Percentiles rank a stretch among this genome's conserved stretches.
phyloP scores from a whole-genome alignment of 2,797 vertebrate species.

The Falco rusticolus region DNA sequence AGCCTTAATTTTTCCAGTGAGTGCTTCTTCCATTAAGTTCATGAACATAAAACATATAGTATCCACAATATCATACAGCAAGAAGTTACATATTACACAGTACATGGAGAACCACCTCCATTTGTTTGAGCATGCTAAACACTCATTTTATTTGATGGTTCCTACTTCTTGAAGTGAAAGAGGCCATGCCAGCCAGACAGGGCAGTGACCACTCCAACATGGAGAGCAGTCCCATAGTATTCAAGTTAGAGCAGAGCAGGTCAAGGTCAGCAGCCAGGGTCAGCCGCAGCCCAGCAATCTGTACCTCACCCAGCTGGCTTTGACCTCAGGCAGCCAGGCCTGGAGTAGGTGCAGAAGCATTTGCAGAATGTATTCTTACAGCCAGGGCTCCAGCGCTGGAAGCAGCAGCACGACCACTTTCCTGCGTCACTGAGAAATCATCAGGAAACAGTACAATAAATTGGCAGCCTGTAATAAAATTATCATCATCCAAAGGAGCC shows the following conservation, averaged over 20 bases:
- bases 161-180: neutral
- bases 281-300: accelerated
- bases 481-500: neutral
- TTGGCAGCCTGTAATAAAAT: constrained; percentile 2
- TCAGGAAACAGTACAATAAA: constrained; percentile 5
- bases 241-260: neutral
- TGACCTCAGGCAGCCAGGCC: neutral
- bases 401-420: neutral
- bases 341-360: neutral
- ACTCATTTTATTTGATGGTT: neutral
- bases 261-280: neutral
- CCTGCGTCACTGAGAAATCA: neutral
- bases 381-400: neutral
- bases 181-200: neutral
- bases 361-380: neutral
- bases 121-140: neutral
- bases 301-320: neutral
- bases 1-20: neutral
- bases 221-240: accelerated
- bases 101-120: neutral
- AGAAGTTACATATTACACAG: neutral
- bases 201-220: neutral
- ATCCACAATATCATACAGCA: neutral
- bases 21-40: neutral
- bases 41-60: neutral